A percentile compares a stretch with the other conserved stretches of the same genome.
Conservation (phyloP, 2,113 vertebrate species). For the Caranx ignobilis region DNA sequence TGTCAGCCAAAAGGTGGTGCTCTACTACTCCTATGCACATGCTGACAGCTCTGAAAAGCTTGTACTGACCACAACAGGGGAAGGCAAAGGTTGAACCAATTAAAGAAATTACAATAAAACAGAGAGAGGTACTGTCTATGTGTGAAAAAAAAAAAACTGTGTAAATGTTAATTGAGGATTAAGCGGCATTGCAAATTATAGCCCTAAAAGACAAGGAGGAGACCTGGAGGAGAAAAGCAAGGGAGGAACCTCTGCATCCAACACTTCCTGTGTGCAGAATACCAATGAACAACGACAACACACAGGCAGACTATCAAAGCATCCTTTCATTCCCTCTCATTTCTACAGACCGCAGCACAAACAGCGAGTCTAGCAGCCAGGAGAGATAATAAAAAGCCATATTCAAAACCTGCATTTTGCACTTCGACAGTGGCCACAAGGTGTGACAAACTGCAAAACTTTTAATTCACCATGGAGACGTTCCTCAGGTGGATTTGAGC, state of each 20-base stretch:
- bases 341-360: conserved; percentile 57
- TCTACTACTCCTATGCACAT: conserved; percentile 61
- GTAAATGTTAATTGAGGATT: conserved; percentile 49
- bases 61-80: neutral
- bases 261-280: conserved; percentile 72
- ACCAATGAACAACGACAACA: conserved; percentile 75
- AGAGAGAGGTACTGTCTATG: neutral
- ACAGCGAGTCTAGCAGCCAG: conserved; percentile 38
- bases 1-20: conserved; percentile 74
- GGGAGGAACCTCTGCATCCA: conserved; percentile 69
- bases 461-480: conserved; percentile 5
- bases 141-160: neutral
- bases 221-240: conserved; percentile 46
- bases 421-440: neutral
- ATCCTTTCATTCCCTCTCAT: conserved; percentile 67
- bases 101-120: conserved; percentile 39
- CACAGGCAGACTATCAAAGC: conserved; percentile 69
- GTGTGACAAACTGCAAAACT: conserved; percentile 8
- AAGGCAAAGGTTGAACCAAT: conserved; percentile 24
- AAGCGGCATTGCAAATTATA: conserved; percentile 44
- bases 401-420: conserved; percentile 35
- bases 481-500: neutral
- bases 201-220: conserved; percentile 33
- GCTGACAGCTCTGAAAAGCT: neutral
- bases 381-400: conserved; percentile 20